Base-by-base conservation (phyloP, 2,797 vertebrate genomes). In the Siniperca undulata region DNA sequence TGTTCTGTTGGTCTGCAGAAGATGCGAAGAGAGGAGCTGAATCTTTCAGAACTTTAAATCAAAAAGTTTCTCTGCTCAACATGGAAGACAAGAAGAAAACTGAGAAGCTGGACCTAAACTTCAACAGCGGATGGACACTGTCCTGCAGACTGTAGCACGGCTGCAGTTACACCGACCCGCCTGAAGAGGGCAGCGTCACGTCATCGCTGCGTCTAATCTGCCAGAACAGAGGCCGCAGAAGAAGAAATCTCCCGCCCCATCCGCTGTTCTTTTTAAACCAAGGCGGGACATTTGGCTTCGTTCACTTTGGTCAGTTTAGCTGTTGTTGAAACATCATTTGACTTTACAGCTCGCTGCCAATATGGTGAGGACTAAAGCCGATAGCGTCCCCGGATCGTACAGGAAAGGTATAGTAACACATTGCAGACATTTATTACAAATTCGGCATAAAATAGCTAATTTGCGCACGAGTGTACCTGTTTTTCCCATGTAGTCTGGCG, bases 341-440 rank as follows among this genome's bases (percentile, higher is more conserved):
- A 6, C 12, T 4, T n/a, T 0, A 27, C 68, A 58, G 1, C 0
- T 30, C 14, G 44, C 16, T 6, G 5, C 58, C 3, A 90, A 70
- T 0, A 96, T 96, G 96, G 96, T 96, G 59, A 88, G 96, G 59
- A 96, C 96, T 20, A 96, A 96, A 88, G 96, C 96, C n/a, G 96
- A 96, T 59, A 93, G 91, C 46, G 95, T 95, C 0, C 95, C 96
- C 3, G 94, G 76, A 3, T 38, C 92, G 0, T 96, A 96, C 93
- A 92, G 96, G 58, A 96, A 96, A 95, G 96, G 96, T 96, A 90
- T 58, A 75, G 19, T 52, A 3, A 53, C 12, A 2, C 6, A 5
- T 0, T 12, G 0, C 1, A 0, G 0, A 20, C 4, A 3, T n/a
- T 16, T 16, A 20, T 5, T 0, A 0, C 1, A 0, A 11, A 34